phyloP scores from a whole-genome alignment of 2,888 invertebrate genomes.

The Gnatocerus cornutus region DNA sequence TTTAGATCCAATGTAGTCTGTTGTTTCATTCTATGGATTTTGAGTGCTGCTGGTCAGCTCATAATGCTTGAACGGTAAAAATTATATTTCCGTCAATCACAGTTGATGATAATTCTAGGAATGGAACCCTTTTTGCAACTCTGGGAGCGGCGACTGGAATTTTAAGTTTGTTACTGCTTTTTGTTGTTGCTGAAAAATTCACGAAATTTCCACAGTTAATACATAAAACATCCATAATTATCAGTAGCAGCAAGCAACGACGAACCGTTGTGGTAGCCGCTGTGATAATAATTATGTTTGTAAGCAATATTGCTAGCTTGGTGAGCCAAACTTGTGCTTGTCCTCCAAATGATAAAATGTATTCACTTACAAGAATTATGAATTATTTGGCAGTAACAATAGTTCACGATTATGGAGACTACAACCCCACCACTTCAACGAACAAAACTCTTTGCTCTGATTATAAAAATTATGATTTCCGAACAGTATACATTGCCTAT shows the following conservation, averaged over 20 bases:
- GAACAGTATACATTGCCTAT: neutral
- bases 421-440: too few species aligned
- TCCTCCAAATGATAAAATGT: too few species aligned
- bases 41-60: slow-evolving; percentile 85
- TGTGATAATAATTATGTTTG: slow-evolving; percentile 3
- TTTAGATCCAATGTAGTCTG: slow-evolving; percentile 97
- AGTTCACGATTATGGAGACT: too few species aligned
- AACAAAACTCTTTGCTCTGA: too few species aligned
- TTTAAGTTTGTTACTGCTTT: neutral
- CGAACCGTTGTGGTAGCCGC: slow-evolving; percentile 57
- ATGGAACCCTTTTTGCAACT: neutral
- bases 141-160: neutral
- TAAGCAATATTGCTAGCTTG: neutral
- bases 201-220: slow-evolving; percentile 3
- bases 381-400: neutral
- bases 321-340: neutral
- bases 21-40: slow-evolving; percentile 92
- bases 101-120: slow-evolving; percentile 9
- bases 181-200: slow-evolving; percentile 6
- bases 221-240: neutral
- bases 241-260: slow-evolving; percentile 6
- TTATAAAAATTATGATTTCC: too few species aligned
- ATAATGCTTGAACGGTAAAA: slow-evolving; percentile 75
- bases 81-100: neutral
- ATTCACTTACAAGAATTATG: too few species aligned